These are phyloP conservation scores for Agrotis ipsilon DNA, from an alignment of 2,888 invertebrate genomes.

Conservation along the genomic window DNA sequence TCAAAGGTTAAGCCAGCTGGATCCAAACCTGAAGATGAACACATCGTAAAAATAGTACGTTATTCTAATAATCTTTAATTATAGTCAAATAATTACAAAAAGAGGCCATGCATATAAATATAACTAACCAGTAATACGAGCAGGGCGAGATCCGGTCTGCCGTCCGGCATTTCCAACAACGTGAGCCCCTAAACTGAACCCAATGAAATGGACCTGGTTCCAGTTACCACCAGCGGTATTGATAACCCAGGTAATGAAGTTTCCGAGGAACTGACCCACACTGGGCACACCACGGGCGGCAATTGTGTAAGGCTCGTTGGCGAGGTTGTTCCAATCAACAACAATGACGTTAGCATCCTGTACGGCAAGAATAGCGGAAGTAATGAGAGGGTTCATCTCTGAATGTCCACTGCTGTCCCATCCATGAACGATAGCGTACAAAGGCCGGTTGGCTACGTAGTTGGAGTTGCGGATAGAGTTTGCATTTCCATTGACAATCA, in stretches of 20 bases:
- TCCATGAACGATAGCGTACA: slow-evolving; percentile 80
- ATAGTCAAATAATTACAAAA: background rate
- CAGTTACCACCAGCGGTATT: slow-evolving; percentile 78
- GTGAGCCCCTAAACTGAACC: slow-evolving; percentile 86
- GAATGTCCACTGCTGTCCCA: slow-evolving; percentile 80
- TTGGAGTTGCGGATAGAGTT: slow-evolving; percentile 71
- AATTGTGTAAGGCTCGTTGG: slow-evolving; percentile 67
- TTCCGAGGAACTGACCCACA: slow-evolving; percentile 77
- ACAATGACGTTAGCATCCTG: slow-evolving; percentile 79
- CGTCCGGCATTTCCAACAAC: slow-evolving; percentile 82
- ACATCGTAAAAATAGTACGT: background rate
- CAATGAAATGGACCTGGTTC: slow-evolving; percentile 82
- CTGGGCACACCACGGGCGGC: slow-evolving; percentile 73
- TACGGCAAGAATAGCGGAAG: slow-evolving; percentile 75
- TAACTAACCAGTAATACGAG: slow-evolving; percentile 78
- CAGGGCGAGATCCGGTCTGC: slow-evolving; percentile 67
- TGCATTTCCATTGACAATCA: slow-evolving; percentile 72
- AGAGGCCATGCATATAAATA: background rate
- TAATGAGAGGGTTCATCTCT: slow-evolving; percentile 73
- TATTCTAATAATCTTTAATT: background rate
- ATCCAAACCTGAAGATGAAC: slow-evolving; percentile 71
- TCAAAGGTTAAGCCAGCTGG: slow-evolving; percentile 79
- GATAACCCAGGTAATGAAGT: slow-evolving; percentile 80
- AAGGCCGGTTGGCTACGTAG: slow-evolving; percentile 69
- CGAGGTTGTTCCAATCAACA: slow-evolving; percentile 78